These are phyloP conservation scores for Melanerpes aurifrons DNA, from an alignment of 2,113 vertebrate species.

Conservation along the genomic window DNA sequence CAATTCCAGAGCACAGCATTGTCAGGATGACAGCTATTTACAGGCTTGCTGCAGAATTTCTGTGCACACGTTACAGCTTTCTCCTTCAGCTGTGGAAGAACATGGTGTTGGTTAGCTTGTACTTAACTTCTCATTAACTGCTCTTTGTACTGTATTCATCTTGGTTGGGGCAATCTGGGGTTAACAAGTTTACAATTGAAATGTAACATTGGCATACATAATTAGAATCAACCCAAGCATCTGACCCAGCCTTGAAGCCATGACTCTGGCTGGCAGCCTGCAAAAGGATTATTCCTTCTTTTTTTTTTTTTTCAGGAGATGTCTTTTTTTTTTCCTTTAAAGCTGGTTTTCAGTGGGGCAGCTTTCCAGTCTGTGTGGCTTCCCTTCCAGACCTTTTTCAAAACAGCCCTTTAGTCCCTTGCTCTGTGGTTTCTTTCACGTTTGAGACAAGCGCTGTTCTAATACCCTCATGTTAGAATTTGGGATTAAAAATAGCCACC, in stretches of 20 bases:
- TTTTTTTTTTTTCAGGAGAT: background rate
- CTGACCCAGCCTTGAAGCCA: slow-evolving; percentile 5
- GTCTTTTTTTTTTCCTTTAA: background rate
- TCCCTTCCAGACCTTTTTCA: slow-evolving; percentile 47
- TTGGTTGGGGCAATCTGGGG: background rate
- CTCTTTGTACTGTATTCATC: background rate
- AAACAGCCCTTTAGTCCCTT: slow-evolving; percentile 55
- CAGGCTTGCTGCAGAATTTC: background rate
- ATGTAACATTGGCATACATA: background rate
- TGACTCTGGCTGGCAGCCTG: background rate
- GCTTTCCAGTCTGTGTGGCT: slow-evolving; percentile 42
- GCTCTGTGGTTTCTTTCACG: slow-evolving; percentile 63
- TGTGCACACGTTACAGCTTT: background rate
- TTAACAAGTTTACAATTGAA: slow-evolving; percentile 14
- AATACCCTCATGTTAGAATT: slow-evolving; percentile 46
- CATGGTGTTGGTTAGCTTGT: background rate
- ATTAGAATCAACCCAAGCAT: background rate
- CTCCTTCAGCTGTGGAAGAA: background rate
- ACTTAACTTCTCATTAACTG: background rate
- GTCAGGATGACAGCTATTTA: background rate
- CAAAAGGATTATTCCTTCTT: background rate
- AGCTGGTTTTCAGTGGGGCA: slow-evolving; percentile 10
- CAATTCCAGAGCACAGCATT: background rate
- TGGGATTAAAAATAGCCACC: slow-evolving; percentile 60
- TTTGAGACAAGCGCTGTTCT: slow-evolving; percentile 45